phyloP scores from a whole-genome alignment of 2,113 vertebrate genomes.

The Parus major region DNA sequence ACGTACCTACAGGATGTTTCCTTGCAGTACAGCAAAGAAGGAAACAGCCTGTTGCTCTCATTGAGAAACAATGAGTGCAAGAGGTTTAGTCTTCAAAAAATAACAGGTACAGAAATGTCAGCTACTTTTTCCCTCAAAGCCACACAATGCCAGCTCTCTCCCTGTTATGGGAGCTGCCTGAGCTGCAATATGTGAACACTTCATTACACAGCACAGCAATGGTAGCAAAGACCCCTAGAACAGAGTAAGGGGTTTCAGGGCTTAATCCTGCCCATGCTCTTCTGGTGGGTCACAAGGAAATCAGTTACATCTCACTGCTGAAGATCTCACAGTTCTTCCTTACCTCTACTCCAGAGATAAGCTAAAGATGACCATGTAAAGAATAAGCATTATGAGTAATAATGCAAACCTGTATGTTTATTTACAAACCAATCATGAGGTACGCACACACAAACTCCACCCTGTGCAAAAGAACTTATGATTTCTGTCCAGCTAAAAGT shows the following conservation, averaged over 20 bases:
- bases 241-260: not conserved
- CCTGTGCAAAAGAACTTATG: not conserved
- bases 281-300: not conserved
- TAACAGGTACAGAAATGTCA: not conserved
- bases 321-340: not conserved
- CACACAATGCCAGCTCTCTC: not conserved
- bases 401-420: not conserved
- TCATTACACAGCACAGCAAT: not conserved
- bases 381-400: not conserved
- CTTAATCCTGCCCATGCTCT: not conserved
- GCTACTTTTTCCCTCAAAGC: not conserved
- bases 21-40: not conserved
- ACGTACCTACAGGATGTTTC: rapidly evolving
- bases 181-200: rapidly evolving
- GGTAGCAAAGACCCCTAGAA: not conserved
- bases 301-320: not conserved
- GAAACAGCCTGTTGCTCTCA: not conserved
- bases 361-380: not conserved
- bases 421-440: not conserved
- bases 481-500: not conserved
- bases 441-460: not conserved
- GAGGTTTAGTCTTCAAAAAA: not conserved
- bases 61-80: rapidly evolving
- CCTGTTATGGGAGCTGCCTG: not conserved
- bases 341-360: not conserved